These are phyloP conservation scores for Circaetus cinerascens DNA, from an alignment of 2,113 vertebrate genomes.

Conservation along the genomic window DNA sequence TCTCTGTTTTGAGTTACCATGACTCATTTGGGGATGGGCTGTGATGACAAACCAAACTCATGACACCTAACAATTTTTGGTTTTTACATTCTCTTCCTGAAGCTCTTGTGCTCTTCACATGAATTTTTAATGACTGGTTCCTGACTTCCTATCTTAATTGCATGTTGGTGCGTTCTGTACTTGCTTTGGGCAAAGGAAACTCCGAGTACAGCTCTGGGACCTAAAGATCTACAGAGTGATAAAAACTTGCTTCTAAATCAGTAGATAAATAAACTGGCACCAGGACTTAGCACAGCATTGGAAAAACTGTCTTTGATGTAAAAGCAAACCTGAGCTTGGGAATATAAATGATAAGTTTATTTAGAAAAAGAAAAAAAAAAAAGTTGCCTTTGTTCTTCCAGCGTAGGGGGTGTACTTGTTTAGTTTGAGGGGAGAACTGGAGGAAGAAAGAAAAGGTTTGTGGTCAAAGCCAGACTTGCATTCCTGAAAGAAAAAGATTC, in stretches of 20 bases:
- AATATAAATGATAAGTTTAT: background rate
- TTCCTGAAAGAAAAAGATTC: background rate
- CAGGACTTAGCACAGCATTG: background rate
- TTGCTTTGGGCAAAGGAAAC: constrained; percentile 17
- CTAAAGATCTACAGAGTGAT: background rate
- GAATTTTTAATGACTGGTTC: background rate
- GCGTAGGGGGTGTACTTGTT: background rate
- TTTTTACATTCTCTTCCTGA: background rate
- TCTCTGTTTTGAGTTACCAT: constrained; percentile 5
- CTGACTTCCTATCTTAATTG: background rate
- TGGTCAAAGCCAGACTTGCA: background rate
- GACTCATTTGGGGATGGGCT: constrained; percentile 13
- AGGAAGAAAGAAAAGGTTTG: background rate
- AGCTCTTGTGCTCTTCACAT: background rate
- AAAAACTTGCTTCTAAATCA: background rate
- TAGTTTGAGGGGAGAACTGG: background rate
- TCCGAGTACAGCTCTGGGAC: background rate
- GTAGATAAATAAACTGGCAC: background rate
- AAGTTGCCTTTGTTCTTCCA: background rate
- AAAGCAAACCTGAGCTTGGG: background rate
- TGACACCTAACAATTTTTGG: background rate
- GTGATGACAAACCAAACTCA: background rate
- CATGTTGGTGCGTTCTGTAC: background rate
- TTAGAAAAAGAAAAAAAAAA: background rate
- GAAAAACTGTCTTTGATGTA: background rate